Percentiles rank a stretch among this genome's conserved stretches.
phyloP scores from a whole-genome alignment of 2,113 vertebrate species.

The Sebastes schlegelii region DNA sequence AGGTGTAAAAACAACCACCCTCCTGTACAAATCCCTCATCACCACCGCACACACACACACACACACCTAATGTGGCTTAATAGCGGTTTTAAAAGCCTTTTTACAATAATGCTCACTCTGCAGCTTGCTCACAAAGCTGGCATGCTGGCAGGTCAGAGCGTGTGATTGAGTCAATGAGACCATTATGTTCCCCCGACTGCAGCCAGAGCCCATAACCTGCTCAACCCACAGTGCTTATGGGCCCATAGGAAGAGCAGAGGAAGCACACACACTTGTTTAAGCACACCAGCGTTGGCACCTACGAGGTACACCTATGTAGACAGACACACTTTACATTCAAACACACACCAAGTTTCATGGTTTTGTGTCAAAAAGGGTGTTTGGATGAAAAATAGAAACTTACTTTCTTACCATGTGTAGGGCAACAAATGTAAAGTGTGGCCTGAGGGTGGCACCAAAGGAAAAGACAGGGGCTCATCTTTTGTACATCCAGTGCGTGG shows the following conservation, averaged over 20 bases:
- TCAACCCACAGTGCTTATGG: conserved; percentile 46
- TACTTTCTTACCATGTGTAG: no score
- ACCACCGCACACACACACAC: conserved; percentile 17
- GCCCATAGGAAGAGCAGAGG: conserved; percentile 37
- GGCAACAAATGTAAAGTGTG: not conserved
- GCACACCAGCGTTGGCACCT: conserved; percentile 10
- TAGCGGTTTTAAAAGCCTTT: conserved; percentile 74
- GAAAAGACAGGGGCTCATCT: not conserved
- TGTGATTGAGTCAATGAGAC: conserved; percentile 72
- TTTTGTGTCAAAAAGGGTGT: not conserved
- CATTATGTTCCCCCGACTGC: conserved; percentile 68
- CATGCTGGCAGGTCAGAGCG: conserved; percentile 66
- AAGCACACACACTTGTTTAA: conserved; percentile 13
- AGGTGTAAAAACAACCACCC: conserved; percentile 66
- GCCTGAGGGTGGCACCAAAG: conserved; percentile 20
- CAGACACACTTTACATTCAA: not conserved
- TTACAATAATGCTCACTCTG: conserved; percentile 76
- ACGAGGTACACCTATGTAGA: not conserved
- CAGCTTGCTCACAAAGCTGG: conserved; percentile 71
- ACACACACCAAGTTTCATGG: not conserved
- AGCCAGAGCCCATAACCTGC: conserved; percentile 73
- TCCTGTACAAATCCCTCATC: conserved; percentile 38
- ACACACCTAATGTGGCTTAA: conserved; percentile 68
- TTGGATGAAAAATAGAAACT: not conserved
- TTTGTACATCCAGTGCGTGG: not conserved